These are phyloP conservation scores for Petrocephalus microphthalmus DNA, from an alignment of 2,113 vertebrate species.

Conservation along the genomic window DNA sequence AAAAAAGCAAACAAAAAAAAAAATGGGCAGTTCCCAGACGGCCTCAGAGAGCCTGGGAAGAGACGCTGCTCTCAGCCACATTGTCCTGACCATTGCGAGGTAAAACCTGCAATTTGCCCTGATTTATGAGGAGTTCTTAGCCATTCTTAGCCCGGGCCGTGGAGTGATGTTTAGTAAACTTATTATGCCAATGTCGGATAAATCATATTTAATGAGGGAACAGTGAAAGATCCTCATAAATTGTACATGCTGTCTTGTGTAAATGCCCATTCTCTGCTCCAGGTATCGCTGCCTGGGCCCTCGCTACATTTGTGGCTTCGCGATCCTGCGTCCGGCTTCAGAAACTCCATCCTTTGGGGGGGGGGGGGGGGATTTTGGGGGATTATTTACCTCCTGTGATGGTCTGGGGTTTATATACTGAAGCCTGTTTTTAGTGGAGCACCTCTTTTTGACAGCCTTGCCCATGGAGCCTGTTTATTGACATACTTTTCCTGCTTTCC, in stretches of 20 bases:
- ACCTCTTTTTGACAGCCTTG: background rate
- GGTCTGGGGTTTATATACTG: background rate
- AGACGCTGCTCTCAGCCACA: conserved; percentile 67
- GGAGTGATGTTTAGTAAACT: conserved; percentile 23
- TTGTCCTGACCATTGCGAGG: background rate
- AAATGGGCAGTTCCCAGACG: conserved; percentile 53
- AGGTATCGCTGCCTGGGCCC: background rate
- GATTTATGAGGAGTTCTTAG: conserved; percentile 22
- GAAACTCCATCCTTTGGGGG: background rate
- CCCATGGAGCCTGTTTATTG: background rate
- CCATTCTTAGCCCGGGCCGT: background rate
- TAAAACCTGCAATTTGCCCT: conserved; percentile 7
- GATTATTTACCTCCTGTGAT: background rate
- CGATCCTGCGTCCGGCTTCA: background rate
- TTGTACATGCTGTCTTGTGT: background rate
- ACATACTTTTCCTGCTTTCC: background rate
- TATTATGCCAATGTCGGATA: conserved; percentile 4
- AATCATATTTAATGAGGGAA: conserved; percentile 24
- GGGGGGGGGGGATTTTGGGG: background rate
- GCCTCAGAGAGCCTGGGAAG: conserved; percentile 82
- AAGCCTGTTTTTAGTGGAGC: background rate
- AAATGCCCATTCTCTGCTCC: background rate
- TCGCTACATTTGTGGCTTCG: background rate
- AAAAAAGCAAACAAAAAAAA: conserved; percentile 43
- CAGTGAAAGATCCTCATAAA: conserved; percentile 21